Evolutionary conservation across 1,140 invertebrate species (phyloP).

Genomic region (Anthonomus grandis): DNA sequence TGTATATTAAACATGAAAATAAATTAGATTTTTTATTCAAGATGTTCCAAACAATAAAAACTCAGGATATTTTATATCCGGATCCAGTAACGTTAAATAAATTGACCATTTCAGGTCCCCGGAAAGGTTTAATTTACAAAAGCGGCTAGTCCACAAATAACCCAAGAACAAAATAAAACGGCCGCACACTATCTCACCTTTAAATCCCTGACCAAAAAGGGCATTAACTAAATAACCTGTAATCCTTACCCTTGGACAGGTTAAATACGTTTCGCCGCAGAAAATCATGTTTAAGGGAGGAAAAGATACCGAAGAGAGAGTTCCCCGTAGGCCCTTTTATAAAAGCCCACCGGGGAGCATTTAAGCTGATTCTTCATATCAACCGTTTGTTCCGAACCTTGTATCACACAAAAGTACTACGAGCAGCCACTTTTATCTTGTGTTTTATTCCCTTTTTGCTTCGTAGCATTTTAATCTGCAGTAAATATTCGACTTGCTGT

Average conservation of each 20-base stretch:
- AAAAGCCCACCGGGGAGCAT: slow-evolving; percentile 19
- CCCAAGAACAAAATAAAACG: slow-evolving; percentile 27
- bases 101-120: too few species aligned
- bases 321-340: slow-evolving; percentile 3
- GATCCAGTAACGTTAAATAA: too few species aligned
- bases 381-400: slow-evolving; percentile 20
- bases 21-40: too few species aligned
- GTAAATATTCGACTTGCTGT: slow-evolving; percentile 29
- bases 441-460: slow-evolving; percentile 25
- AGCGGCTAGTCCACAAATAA: slow-evolving; percentile 10
- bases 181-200: slow-evolving; percentile 20
- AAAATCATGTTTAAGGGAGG: slow-evolving; percentile 21
- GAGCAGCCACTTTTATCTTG: slow-evolving; percentile 27
- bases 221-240: slow-evolving; percentile 28
- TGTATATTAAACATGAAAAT: too few species aligned
- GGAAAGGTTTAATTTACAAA: background rate
- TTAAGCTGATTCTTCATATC: slow-evolving; percentile 32
- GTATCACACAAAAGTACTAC: slow-evolving; percentile 10
- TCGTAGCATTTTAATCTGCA: slow-evolving; percentile 28
- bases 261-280: slow-evolving; percentile 24
- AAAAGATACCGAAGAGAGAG: slow-evolving; percentile 11
- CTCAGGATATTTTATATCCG: too few species aligned
- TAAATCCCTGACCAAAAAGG: slow-evolving; percentile 21
- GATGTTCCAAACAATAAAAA: too few species aligned
- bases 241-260: slow-evolving; percentile 27